Conservation (phyloP, 2,888 invertebrate genomes). For the Notocelia uddmanniana region DNA sequence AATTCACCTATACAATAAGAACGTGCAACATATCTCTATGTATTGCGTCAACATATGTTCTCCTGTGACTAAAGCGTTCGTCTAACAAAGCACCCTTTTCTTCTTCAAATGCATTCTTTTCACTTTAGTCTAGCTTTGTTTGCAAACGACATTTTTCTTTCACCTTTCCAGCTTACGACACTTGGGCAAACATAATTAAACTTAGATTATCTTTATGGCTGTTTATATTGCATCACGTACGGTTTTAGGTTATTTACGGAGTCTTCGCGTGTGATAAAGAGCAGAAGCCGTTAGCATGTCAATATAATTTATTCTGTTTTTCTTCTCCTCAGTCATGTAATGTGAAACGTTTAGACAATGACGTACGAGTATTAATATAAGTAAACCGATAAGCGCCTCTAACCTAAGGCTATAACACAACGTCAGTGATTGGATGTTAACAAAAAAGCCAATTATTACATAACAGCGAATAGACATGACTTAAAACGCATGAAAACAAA, state of each 20-base stretch:
- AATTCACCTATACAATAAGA: constrained; percentile 1
- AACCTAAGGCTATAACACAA: too few species aligned
- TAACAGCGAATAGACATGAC: constrained; percentile 13
- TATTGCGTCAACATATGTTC: too few species aligned
- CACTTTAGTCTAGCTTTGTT: constrained; percentile 20
- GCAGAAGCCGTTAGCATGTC: constrained; percentile 36
- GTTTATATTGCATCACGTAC: constrained; percentile 9
- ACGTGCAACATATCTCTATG: neutral
- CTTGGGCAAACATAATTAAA: constrained; percentile 35
- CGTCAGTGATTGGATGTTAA: neutral
- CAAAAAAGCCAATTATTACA: neutral
- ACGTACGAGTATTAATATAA: constrained; percentile 4
- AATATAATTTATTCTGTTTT: constrained; percentile 13
- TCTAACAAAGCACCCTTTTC: constrained; percentile 26
- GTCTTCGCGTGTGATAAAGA: constrained; percentile 21
- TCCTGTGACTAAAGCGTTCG: neutral
- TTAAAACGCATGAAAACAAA: constrained; percentile 26
- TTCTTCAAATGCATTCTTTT: constrained; percentile 37
- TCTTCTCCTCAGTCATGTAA: constrained; percentile 21
- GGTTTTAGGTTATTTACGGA: constrained; percentile 18
- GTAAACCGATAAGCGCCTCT: constrained; percentile 24
- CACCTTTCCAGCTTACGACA: constrained; percentile 41
- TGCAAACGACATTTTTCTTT: constrained; percentile 41
- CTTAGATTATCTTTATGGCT: constrained; percentile 34
- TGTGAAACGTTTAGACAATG: neutral